Evolutionary conservation across 1,140 invertebrate genomes (phyloP).

Genomic region (Eciton burchellii): DNA sequence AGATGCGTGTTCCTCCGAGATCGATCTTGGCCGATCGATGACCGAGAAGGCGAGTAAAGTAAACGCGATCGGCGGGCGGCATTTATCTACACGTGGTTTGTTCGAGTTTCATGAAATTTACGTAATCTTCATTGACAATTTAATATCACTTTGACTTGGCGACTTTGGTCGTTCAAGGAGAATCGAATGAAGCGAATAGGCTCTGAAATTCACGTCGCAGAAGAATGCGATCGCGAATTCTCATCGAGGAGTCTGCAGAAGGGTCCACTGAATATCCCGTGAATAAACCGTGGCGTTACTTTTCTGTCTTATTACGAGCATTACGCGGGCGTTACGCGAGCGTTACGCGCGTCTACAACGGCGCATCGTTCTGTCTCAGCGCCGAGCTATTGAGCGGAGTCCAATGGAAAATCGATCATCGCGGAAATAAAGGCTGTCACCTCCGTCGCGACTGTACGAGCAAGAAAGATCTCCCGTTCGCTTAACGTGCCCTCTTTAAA

Average conservation of each 20-base stretch:
- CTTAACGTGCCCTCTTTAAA: slow-evolving; percentile 15
- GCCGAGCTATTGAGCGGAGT: no score
- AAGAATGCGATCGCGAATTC: background rate
- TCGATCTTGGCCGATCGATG: background rate
- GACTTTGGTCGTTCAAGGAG: background rate
- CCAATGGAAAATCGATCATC: slow-evolving; percentile 43
- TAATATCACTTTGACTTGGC: background rate
- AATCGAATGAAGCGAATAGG: background rate
- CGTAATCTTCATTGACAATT: background rate
- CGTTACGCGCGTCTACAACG: background rate
- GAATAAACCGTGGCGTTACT: slow-evolving; percentile 17
- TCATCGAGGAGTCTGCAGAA: background rate
- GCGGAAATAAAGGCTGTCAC: slow-evolving; percentile 37
- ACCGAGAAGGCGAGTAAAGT: background rate
- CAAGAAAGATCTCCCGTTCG: slow-evolving; percentile 8
- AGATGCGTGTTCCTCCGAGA: background rate
- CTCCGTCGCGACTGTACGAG: slow-evolving; percentile 29
- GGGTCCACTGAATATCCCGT: background rate
- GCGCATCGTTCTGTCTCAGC: background rate
- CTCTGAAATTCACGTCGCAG: background rate
- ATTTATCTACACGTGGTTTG: background rate
- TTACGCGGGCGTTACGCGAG: background rate
- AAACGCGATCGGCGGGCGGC: no score
- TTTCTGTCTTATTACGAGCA: slow-evolving; percentile 47
- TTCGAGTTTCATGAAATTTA: background rate